Evolutionary conservation across 2,797 vertebrate genomes (phyloP).

Genomic region (Sebastes glaucus): DNA sequence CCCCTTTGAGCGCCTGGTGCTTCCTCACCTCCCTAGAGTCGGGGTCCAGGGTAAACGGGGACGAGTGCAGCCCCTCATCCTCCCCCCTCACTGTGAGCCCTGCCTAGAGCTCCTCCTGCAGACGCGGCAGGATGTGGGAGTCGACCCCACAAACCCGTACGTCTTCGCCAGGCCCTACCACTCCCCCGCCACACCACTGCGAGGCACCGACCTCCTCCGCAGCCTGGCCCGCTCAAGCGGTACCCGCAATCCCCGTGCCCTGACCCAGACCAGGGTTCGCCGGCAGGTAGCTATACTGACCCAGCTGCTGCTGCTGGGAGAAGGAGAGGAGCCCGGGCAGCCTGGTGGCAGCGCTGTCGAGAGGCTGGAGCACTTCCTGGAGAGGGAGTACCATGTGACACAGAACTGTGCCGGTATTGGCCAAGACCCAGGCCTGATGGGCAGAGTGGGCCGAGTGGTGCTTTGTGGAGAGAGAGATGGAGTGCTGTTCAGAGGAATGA

Average conservation of each 20-base stretch:
- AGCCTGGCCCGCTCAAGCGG: conserved; percentile 84
- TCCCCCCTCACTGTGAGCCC: conserved; percentile 84
- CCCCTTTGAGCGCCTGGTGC: conserved; percentile 84
- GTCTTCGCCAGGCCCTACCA: conserved; percentile 85
- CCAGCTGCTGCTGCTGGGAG: conserved; percentile 84
- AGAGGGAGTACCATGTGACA: conserved; percentile 85
- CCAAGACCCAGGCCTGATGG: conserved; percentile 86
- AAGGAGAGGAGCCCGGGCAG: conserved; percentile 81
- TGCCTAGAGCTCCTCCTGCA: conserved; percentile 85
- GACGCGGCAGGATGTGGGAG: conserved; percentile 82
- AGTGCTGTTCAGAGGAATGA: conserved; percentile 87
- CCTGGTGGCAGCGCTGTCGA: conserved; percentile 73
- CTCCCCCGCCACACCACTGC: conserved; percentile 83
- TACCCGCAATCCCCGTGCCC: conserved; percentile 82
- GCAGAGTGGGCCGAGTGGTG: conserved; percentile 83
- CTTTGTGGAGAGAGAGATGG: conserved; percentile 86
- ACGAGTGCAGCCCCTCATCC: conserved; percentile 84
- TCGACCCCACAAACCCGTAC: conserved; percentile 82
- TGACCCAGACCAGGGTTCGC: conserved; percentile 84
- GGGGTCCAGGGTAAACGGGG: conserved; percentile 86
- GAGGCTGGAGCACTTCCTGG: conserved; percentile 83
- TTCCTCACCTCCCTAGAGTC: conserved; percentile 82
- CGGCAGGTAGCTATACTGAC: conserved; percentile 86
- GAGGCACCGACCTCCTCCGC: conserved; percentile 85
- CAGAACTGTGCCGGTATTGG: conserved; percentile 84